phyloP scores from a whole-genome alignment of 2,797 vertebrate species.

The Paguma larvata region DNA sequence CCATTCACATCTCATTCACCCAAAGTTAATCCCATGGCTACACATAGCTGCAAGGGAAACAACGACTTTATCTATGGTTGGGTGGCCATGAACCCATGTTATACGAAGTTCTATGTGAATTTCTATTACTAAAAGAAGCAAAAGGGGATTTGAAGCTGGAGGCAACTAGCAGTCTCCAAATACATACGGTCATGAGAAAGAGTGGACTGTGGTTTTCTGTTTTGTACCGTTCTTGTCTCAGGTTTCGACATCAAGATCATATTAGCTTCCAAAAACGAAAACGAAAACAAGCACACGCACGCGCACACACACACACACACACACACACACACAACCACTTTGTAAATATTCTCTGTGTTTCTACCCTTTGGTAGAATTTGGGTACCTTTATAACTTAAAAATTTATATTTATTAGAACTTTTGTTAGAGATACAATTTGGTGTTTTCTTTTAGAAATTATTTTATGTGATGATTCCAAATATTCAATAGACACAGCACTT shows the following conservation, averaged over 20 bases:
- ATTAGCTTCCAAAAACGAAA: background rate
- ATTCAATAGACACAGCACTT: background rate
- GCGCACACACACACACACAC: too few relatives aligned
- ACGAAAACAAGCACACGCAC: too few relatives aligned
- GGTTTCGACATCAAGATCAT: background rate
- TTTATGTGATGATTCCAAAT: slow-evolving; percentile 56
- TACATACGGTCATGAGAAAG: background rate
- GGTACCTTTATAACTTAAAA: slow-evolving; percentile 24
- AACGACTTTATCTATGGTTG: background rate
- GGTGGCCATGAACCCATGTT: background rate
- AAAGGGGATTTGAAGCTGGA: background rate
- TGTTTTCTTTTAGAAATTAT: slow-evolving; percentile 60
- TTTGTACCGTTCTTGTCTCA: background rate
- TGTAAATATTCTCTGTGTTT: slow-evolving; percentile 35
- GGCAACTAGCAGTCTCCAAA: background rate
- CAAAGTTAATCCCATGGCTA: background rate
- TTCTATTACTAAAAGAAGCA: background rate
- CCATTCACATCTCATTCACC: background rate
- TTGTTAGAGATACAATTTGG: slow-evolving; percentile 9
- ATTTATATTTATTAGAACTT: background rate
- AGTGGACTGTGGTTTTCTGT: background rate
- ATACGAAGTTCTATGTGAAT: background rate
- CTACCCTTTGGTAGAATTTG: background rate
- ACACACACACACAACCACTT: too few relatives aligned
- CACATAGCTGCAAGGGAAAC: background rate